Evolutionary conservation across 2,797 vertebrate species (phyloP).

Genomic region (Spondyliosoma cantharus): DNA sequence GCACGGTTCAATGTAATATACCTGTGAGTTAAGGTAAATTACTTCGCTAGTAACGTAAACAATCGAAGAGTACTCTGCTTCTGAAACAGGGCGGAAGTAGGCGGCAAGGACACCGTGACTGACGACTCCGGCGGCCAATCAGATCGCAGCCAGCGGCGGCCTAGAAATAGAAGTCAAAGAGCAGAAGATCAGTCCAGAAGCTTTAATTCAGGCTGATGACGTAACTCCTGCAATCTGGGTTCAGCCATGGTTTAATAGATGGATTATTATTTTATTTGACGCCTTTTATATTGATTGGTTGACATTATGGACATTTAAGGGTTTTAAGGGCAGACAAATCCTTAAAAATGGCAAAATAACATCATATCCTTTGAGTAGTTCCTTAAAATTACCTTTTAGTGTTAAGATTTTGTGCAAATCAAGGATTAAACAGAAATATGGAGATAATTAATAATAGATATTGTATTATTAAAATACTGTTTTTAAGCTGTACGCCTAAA

Average conservation of each 20-base stretch:
- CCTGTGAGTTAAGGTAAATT: slow-evolving; percentile 63
- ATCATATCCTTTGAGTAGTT: no score
- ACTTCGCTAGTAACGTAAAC: slow-evolving; percentile 59
- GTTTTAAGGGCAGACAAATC: no score
- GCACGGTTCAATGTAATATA: slow-evolving; percentile 37
- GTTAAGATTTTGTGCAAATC: no score
- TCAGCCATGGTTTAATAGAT: not conserved
- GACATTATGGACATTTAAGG: no score
- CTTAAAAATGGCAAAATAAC: no score
- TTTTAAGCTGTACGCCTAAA: no score
- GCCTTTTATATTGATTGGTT: no score
- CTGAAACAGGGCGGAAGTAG: slow-evolving; percentile 72
- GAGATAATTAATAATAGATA: no score
- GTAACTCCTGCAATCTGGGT: not conserved
- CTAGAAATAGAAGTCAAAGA: slow-evolving; percentile 38
- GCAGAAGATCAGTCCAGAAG: slow-evolving; percentile 4
- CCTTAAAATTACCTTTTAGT: no score
- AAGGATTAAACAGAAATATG: no score
- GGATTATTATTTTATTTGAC: no score
- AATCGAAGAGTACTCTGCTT: slow-evolving; percentile 55
- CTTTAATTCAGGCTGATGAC: not conserved
- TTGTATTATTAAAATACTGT: no score
- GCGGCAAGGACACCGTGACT: slow-evolving; percentile 77
- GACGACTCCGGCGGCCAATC: slow-evolving; percentile 72
- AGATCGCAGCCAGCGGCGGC: not conserved